Conservation (phyloP, 2,797 vertebrate genomes). For the Fundulus diaphanus region DNA sequence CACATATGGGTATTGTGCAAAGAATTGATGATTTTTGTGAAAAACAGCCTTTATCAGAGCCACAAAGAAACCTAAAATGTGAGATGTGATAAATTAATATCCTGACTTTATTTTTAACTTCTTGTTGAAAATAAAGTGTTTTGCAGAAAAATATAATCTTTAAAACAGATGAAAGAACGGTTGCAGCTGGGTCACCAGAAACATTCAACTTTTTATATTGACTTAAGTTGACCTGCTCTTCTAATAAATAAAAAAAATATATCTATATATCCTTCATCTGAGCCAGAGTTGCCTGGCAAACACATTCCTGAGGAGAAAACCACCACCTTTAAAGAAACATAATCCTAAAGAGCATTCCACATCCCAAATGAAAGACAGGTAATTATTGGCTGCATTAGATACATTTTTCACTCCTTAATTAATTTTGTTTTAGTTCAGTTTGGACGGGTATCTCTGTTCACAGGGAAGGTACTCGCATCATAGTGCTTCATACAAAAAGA, state of each 20-base stretch:
- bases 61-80: background rate
- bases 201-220: background rate
- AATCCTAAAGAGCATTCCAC: background rate
- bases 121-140: background rate
- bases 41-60: background rate
- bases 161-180: background rate
- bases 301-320: background rate
- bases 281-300: background rate
- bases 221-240: background rate
- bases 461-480: background rate
- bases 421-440: background rate
- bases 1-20: background rate
- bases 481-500: background rate
- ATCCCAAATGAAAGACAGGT: background rate
- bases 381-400: background rate
- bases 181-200: background rate
- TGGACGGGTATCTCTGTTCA: background rate
- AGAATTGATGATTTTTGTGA: background rate
- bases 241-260: background rate
- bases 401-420: background rate
- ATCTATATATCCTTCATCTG: background rate
- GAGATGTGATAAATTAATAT: background rate
- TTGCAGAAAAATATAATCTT: background rate
- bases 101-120: background rate
- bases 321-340: background rate